A percentile compares a stretch with the other conserved stretches of the same genome.
Conservation (phyloP, 2,797 vertebrate genomes). For the Cuniculus paca region DNA sequence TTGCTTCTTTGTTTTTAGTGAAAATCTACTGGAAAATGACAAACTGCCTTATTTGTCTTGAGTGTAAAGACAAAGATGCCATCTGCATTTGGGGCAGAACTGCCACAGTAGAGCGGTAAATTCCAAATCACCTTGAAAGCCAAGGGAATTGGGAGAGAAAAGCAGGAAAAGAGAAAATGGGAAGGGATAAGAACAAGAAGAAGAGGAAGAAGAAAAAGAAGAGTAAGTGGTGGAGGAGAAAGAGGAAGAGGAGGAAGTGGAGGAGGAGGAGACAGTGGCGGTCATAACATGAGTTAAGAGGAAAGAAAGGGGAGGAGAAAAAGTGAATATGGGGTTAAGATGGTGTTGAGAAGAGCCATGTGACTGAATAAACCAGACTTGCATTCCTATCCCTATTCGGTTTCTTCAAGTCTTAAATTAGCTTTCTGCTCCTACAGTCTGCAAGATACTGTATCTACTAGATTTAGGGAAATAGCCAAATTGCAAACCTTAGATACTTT, state of each 20-base stretch:
- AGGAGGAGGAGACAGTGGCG: no score
- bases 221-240: no score
- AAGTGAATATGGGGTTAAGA: background rate
- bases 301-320: background rate
- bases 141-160: background rate
- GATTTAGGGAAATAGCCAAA: background rate
- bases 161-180: background rate
- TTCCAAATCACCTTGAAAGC: background rate
- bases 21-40: constrained; percentile 24
- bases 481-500: background rate
- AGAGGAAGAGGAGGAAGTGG: no score
- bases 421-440: background rate
- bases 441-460: no score
- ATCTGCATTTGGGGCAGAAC: background rate
- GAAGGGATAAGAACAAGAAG: no score
- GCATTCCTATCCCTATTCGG: background rate
- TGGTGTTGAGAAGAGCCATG: fast-evolving
- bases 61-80: background rate
- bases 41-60: background rate
- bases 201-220: no score
- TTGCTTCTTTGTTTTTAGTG: background rate
- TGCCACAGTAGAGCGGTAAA: background rate
- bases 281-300: background rate
- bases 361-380: background rate
- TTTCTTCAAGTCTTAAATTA: background rate